Conservation (phyloP, 1,140 invertebrate genomes). For the Drosophila fuyamai region DNA sequence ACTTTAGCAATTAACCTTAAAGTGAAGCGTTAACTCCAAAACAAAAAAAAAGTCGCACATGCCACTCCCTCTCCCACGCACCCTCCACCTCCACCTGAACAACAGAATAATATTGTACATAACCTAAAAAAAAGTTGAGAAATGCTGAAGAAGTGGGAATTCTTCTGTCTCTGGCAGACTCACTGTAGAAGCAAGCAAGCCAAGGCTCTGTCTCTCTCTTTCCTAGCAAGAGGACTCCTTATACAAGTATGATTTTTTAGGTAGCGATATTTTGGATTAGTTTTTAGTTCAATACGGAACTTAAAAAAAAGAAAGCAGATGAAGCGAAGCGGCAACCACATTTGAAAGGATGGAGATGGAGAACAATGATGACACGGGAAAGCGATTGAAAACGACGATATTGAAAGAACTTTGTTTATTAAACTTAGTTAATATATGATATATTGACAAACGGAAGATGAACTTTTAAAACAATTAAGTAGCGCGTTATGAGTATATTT, state of each 20-base stretch:
- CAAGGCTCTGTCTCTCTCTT: slow-evolving; percentile 25
- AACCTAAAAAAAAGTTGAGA: slow-evolving; percentile 62
- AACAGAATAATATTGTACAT: slow-evolving; percentile 70
- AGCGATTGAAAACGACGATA: slow-evolving; percentile 47
- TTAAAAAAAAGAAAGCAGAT: slow-evolving; percentile 7
- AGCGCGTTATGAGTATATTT: slow-evolving; percentile 81
- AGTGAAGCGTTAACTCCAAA: slow-evolving; percentile 34
- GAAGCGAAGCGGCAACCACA: slow-evolving; percentile 16
- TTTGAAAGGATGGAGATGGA: slow-evolving; percentile 5
- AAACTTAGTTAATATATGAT: slow-evolving; percentile 71
- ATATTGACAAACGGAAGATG: slow-evolving; percentile 29
- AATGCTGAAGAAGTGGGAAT: slow-evolving; percentile 8
- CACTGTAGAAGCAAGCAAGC: slow-evolving; percentile 20
- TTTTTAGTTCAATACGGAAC: slow-evolving; percentile 29
- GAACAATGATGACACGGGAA: slow-evolving; percentile 30
- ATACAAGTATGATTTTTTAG: slow-evolving; percentile 42
- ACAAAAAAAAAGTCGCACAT: slow-evolving; percentile 36
- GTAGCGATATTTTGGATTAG: slow-evolving; percentile 54
- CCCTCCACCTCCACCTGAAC: slow-evolving; percentile 15
- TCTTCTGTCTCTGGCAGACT: slow-evolving; percentile 41
- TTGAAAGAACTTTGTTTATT: slow-evolving; percentile 72
- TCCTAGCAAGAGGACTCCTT: slow-evolving; percentile 19
- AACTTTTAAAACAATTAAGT: slow-evolving; percentile 81
- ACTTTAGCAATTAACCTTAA: slow-evolving; percentile 63
- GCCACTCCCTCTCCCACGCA: slow-evolving; percentile 11